Base-by-base conservation (phyloP, 2,888 invertebrate genomes). In the Plebejus melissa region DNA sequence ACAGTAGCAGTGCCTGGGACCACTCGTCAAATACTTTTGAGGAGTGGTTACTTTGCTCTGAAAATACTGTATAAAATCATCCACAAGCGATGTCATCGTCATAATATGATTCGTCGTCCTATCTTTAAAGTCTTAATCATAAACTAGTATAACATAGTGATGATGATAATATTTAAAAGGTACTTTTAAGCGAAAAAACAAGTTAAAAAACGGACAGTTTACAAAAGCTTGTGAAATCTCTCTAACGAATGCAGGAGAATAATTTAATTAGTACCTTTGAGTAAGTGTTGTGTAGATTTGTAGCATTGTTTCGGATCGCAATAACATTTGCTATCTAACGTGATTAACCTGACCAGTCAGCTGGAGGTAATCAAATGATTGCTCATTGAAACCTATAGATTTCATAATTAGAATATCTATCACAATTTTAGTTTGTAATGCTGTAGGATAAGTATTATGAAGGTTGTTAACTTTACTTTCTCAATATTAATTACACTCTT, bases 311-410 rank as follows among this genome's bases (percentile, higher is more conserved):
- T 13, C 72, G 22, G 41, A 71, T 72, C 54, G 72, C 54, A 72
- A 54, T 72, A 72, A 72, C 72, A 72, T 72, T 72, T 50, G 50
- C 72, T 72, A 72, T 50, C 72, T 50, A 54, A 72, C 54, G 72
- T 75, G 75, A 75, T 75, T 75, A 75, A 38, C 70, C 75, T 41
- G 71, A 75, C 71, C 79, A 78, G 76, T 78, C 78, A 76, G 76
- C 76, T 76, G 74, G 76, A 74, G 76, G 74, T 80, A 80, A 81
- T 81, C 79, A 77, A 81, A 81, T 80, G 77, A 79, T 81, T 79
- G 79, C 77, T 80, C 79, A 80, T 72, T 79, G 80, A 80, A 78
- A 77, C 77, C 78, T 77, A 79, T 79, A 76, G 75, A 79, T 79
- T 79, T 79, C 80, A 79, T 78, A 77, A 78, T 78, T 76, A 77